Evolutionary conservation across 2,113 vertebrate genomes (phyloP).

Genomic region (Syngnathoides biaculeatus): DNA sequence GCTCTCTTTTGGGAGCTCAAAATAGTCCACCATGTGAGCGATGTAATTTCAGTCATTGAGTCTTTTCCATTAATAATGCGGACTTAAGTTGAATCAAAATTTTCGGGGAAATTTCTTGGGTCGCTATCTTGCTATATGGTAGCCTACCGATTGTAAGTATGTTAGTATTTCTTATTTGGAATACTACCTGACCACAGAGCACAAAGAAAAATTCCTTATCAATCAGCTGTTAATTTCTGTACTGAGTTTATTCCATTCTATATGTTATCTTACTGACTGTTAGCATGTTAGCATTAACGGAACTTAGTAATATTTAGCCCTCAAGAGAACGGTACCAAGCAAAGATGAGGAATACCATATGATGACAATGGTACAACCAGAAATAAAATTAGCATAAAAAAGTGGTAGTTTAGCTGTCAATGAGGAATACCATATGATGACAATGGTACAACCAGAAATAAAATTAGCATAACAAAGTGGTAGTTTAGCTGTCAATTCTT

Average conservation of each 20-base stretch:
- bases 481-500: too few relatives aligned
- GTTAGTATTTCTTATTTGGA: not conserved
- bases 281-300: not conserved
- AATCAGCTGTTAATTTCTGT: not conserved
- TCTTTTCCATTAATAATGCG: slow-evolving; percentile 75
- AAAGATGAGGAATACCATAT: not conserved
- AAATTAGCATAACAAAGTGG: too few relatives aligned
- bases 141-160: not conserved
- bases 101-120: not conserved
- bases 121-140: not conserved
- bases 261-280: not conserved
- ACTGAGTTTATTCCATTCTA: not conserved
- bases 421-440: too few relatives aligned
- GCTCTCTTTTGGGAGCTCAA: slow-evolving; percentile 67
- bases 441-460: too few relatives aligned
- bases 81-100: slow-evolving; percentile 20
- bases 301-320: not conserved
- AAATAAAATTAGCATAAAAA: too few relatives aligned
- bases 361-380: not conserved
- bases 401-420: too few relatives aligned
- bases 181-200: not conserved
- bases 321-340: not conserved
- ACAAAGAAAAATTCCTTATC: not conserved
- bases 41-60: slow-evolving; percentile 82
- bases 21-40: slow-evolving; percentile 76